These are phyloP conservation scores for Tonatia bakeri DNA, from an alignment of 2,113 vertebrate species.

Conservation along the genomic window DNA sequence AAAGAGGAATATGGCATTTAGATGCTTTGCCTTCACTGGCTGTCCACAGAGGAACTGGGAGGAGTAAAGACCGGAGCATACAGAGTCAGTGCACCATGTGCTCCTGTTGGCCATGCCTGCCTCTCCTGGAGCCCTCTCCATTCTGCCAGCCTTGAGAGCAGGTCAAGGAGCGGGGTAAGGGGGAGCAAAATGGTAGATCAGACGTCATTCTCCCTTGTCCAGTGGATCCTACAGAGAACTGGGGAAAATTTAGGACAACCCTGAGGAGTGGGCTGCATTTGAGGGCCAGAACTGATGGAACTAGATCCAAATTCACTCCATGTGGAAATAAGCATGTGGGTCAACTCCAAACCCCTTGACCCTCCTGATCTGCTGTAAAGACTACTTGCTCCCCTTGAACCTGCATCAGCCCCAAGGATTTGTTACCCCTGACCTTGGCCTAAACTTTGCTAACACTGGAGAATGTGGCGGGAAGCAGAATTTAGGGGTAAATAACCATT, in stretches of 20 bases:
- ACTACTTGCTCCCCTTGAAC: neutral
- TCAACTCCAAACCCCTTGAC: neutral
- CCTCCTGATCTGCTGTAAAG: neutral
- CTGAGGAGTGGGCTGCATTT: neutral
- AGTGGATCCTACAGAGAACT: neutral
- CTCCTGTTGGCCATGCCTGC: neutral
- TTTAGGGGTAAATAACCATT: neutral
- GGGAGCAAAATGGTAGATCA: neutral
- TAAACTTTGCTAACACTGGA: neutral
- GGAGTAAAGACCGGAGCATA: neutral
- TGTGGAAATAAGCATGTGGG: neutral
- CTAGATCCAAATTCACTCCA: neutral
- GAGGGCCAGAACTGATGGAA: neutral
- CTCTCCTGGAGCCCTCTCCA: neutral
- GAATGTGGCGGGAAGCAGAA: neutral
- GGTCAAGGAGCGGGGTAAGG: neutral
- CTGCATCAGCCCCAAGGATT: neutral
- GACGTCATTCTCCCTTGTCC: neutral
- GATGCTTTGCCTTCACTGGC: neutral
- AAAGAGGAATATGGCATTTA: neutral
- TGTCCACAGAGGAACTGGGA: neutral
- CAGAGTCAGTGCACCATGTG: fast-evolving
- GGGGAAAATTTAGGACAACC: neutral
- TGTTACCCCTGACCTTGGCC: neutral
- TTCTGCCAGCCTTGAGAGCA: neutral